phyloP scores from a whole-genome alignment of 2,888 invertebrate genomes.

The Phaonia tiefii region DNA sequence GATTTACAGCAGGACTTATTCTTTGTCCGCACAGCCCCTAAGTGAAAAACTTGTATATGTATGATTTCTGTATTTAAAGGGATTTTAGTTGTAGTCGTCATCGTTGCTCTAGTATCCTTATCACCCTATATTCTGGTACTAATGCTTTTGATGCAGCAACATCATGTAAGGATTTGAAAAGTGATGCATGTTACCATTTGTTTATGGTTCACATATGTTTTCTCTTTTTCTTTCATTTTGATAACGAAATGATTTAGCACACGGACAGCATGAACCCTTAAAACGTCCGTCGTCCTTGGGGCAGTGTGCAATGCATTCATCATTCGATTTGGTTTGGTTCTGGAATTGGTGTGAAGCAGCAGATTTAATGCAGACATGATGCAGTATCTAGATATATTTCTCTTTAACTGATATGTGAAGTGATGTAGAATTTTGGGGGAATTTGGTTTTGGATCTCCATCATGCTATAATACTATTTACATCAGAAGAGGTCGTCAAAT shows the following conservation, averaged over 20 bases:
- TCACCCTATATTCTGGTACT: background rate
- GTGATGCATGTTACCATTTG: conserved; percentile 8
- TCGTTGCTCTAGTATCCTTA: background rate
- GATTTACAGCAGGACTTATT: conserved; percentile 34
- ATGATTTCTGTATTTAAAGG: conserved; percentile 7
- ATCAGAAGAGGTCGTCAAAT: too few relatives aligned
- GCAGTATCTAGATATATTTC: background rate
- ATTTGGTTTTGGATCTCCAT: background rate
- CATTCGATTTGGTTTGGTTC: background rate
- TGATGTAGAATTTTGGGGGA: background rate
- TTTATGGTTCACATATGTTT: conserved; percentile 13
- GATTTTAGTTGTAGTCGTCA: background rate
- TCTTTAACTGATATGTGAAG: background rate
- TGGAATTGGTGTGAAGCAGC: background rate
- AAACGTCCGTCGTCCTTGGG: background rate
- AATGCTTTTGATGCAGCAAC: background rate
- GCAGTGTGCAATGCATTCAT: background rate
- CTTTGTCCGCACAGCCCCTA: background rate
- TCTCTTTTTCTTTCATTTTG: conserved; percentile 16
- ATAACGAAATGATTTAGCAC: background rate
- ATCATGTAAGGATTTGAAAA: background rate
- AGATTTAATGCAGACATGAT: conserved; percentile 6
- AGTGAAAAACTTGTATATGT: background rate
- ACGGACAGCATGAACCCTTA: background rate
- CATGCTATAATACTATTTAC: too few relatives aligned